Evolutionary conservation across 2,888 invertebrate genomes (phyloP), one percentile per base, ranked within the genome.

Genomic region (Rhyacophila evoluta): DNA sequence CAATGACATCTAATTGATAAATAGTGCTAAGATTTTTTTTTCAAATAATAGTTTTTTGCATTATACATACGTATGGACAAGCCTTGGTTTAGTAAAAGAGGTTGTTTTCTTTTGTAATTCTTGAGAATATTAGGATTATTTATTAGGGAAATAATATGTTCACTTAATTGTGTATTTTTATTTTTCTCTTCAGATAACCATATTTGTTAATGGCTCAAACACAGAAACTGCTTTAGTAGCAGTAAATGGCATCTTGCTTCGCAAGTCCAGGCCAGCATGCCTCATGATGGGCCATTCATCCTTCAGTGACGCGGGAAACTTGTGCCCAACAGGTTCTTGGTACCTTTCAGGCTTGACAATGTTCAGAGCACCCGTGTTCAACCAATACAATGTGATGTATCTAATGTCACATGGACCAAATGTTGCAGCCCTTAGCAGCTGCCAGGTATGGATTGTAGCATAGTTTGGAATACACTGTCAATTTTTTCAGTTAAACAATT

Each of bases 141-240:
- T n/a, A n/a, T n/a, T n/a, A n/a, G n/a, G n/a, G n/a, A n/a, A n/a
- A n/a, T n/a, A n/a, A n/a, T n/a, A n/a, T n/a, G n/a, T n/a, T n/a
- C n/a, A n/a, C n/a, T n/a, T n/a, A n/a, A n/a, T n/a, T n/a, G n/a
- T n/a, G n/a, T n/a, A n/a, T n/a, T n/a, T n/a, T n/a, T n/a, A n/a
- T 15, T 37, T 37, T 36, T 0, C 37, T 80, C 84, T 80, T 1
- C 84, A 89, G 89, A 91, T 92, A 11, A 89, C 90, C 0, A 83
- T 92, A 11, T 91, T 90, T 84, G 85, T 92, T 8, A 91, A 93
- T 83, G 93, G 93, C 0, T 89, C 89, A 85, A 89, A 90, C 77
- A 90, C 90, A 81, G 89, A 91, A 38, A 90, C 87, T 25, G 87
- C 91, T 0, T 89, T 90, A 1, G 84, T 93, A 37, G 91, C 92